Percentiles rank a stretch among this genome's conserved stretches.
phyloP scores from a whole-genome alignment of 2,113 vertebrate genomes.

The Nerophis lumbriciformis region DNA sequence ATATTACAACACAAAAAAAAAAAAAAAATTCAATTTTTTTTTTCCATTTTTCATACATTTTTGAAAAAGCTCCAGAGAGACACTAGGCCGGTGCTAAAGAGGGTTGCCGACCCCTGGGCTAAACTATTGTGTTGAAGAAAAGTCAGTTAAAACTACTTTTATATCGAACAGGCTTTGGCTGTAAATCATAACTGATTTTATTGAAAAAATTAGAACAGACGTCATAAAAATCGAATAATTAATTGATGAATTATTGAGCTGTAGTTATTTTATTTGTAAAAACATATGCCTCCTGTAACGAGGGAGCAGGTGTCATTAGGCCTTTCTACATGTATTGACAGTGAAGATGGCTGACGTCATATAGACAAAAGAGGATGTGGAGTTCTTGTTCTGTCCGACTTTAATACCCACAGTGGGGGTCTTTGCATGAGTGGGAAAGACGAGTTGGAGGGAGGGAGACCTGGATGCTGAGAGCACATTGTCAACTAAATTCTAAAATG shows the following conservation, averaged over 20 bases:
- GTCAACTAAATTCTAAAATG: conserved; percentile 35
- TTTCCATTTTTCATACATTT: too few relatives aligned
- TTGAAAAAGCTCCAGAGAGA: too few relatives aligned
- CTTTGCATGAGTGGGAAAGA: not conserved
- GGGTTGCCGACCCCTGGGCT: too few relatives aligned
- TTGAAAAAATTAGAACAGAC: too few relatives aligned
- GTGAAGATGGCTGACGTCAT: conserved; percentile 12
- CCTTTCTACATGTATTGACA: conserved; percentile 41
- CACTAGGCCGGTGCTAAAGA: too few relatives aligned
- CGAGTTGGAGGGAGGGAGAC: conserved; percentile 3
- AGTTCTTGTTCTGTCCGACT: conserved; percentile 19
- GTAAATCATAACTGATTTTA: too few relatives aligned
- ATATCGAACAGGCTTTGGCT: too few relatives aligned
- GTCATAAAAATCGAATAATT: too few relatives aligned
- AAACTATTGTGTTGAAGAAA: too few relatives aligned
- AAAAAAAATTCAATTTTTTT: too few relatives aligned
- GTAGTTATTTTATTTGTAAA: not conserved
- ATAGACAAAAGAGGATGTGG: conserved; percentile 27
- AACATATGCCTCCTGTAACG: conserved; percentile 4
- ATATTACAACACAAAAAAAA: too few relatives aligned
- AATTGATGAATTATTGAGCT: not conserved
- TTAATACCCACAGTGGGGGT: conserved; percentile 20
- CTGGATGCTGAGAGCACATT: conserved; percentile 23
- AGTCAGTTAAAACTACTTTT: too few relatives aligned
- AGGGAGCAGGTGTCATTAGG: conserved; percentile 39